Evolutionary conservation across 2,113 vertebrate species (phyloP), one percentile per base, ranked within the genome.

Genomic region (Lathamus discolor): DNA sequence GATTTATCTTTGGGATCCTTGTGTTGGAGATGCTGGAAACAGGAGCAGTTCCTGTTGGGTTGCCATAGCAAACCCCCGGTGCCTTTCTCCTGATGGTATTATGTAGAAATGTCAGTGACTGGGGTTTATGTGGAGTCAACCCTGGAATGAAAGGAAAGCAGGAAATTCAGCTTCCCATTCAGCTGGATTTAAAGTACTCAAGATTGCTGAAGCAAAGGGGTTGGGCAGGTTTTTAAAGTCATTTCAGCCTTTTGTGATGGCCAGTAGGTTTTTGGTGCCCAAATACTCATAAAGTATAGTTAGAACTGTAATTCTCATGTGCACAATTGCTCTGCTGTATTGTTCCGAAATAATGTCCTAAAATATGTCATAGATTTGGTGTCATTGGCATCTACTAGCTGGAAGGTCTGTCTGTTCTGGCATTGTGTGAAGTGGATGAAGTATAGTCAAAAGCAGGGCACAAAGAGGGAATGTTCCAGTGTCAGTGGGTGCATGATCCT

Each of bases 391-490:
- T 9, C 1, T 31, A 2, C 9, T 4, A 8, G 11, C 17, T 29
- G 44, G 13, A 29, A 11, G 13, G 18, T 17, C 44, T 64, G 0
- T 10, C 27, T 2, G 1, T 37, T 28, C 25, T 27, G 54, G 4
- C 33, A 10, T 24, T 35, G 57, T 59, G 55, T 59, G 2, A n/a
- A 11, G 63, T 1, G 3, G 22, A 1, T 10, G 46, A 13, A 33
- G 35, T 1, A 7, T 3, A 17, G 51, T 24, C 8, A 24, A 39
- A 39, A 46, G 4, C 18, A 7, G 16, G 44, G 28, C 10, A 15
- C 29, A 6, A 48, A 16, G 63, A 7, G 51, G 8, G 19, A 5
- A 9, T 16, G 63, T 10, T 1, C 1, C 4, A 3, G n/a, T 3
- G 19, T 1, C 4, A 3, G n/a, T 2, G 19, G 29, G 20, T 48